Evolutionary conservation across 2,888 invertebrate genomes (phyloP).

Genomic region (Pyrgus malvae): DNA sequence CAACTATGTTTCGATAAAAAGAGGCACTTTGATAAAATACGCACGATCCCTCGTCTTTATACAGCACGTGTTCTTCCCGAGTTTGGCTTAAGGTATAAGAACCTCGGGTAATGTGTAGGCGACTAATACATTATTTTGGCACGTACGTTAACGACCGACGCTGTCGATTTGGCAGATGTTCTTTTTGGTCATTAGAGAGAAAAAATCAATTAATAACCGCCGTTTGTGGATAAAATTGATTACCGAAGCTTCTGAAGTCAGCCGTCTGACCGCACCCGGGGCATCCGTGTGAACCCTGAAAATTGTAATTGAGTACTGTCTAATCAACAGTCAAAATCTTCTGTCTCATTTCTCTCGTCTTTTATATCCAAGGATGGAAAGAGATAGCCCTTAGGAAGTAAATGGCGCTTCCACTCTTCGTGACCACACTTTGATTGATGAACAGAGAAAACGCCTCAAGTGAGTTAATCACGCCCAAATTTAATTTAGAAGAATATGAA

Average conservation of each 20-base stretch:
- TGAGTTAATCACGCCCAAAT: constrained; percentile 77
- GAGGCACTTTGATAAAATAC: constrained; percentile 4
- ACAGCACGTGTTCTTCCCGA: constrained; percentile 33
- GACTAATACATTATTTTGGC: constrained; percentile 53
- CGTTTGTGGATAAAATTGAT: constrained; percentile 80
- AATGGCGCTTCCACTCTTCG: constrained; percentile 61
- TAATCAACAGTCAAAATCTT: constrained; percentile 51
- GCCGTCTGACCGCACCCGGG: constrained; percentile 58
- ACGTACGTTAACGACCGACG: constrained; percentile 68
- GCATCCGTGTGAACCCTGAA: constrained; percentile 71
- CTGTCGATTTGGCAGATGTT: constrained; percentile 74
- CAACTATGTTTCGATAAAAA: constrained; percentile 2
- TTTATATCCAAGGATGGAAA: constrained; percentile 39
- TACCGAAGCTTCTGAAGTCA: constrained; percentile 73
- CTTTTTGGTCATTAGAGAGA: constrained; percentile 71
- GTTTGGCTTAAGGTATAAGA: constrained; percentile 28
- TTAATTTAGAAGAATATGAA: constrained; percentile 75
- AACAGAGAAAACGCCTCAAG: constrained; percentile 80
- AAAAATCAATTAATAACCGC: constrained; percentile 76
- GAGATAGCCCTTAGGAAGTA: constrained; percentile 62
- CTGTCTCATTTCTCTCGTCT: constrained; percentile 47
- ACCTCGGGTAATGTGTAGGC: constrained; percentile 27
- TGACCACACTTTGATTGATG: constrained; percentile 74
- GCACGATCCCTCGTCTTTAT: constrained; percentile 7
- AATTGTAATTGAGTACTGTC: constrained; percentile 63